These are phyloP conservation scores for Tricholauxania praeusta DNA, from an alignment of 2,888 invertebrate species.

Conservation along the genomic window DNA sequence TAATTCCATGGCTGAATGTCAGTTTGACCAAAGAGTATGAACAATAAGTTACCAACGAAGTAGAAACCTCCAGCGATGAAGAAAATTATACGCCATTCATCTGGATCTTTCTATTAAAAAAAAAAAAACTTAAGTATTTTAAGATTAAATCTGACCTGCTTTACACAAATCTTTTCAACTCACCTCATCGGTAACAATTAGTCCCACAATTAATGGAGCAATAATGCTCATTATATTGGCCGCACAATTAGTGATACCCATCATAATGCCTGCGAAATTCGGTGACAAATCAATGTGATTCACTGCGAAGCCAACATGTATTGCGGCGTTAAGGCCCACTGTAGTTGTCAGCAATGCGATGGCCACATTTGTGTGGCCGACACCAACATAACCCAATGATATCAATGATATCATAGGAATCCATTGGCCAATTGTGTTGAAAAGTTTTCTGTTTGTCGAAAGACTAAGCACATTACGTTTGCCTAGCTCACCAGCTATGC, in stretches of 20 bases:
- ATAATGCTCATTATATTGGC: slow-evolving; percentile 84
- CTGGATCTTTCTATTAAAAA: slow-evolving; percentile 71
- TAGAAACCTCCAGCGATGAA: slow-evolving; percentile 79
- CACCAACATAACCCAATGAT: slow-evolving; percentile 71
- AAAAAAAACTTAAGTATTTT: slow-evolving; percentile 25
- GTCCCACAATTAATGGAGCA: slow-evolving; percentile 80
- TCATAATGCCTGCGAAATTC: slow-evolving; percentile 84
- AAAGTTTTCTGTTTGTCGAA: slow-evolving; percentile 68
- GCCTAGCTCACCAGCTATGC: slow-evolving; percentile 71
- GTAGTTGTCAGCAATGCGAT: slow-evolving; percentile 77
- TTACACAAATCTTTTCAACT: slow-evolving; percentile 45
- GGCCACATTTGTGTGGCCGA: slow-evolving; percentile 68
- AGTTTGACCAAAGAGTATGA: slow-evolving; percentile 76
- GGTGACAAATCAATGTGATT: slow-evolving; percentile 89
- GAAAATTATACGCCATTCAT: slow-evolving; percentile 82
- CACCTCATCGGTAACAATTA: slow-evolving; percentile 79
- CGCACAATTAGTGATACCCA: slow-evolving; percentile 85
- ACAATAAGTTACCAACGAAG: slow-evolving; percentile 77
- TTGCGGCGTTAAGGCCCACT: slow-evolving; percentile 81
- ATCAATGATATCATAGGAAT: slow-evolving; percentile 79
- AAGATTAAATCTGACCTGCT: not conserved
- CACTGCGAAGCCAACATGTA: slow-evolving; percentile 82
- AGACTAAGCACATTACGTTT: slow-evolving; percentile 60
- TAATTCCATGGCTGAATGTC: slow-evolving; percentile 80
- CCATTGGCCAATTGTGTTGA: slow-evolving; percentile 74